Evolutionary conservation across 2,113 vertebrate genomes (phyloP).

Genomic region (Propithecus coquereli): DNA sequence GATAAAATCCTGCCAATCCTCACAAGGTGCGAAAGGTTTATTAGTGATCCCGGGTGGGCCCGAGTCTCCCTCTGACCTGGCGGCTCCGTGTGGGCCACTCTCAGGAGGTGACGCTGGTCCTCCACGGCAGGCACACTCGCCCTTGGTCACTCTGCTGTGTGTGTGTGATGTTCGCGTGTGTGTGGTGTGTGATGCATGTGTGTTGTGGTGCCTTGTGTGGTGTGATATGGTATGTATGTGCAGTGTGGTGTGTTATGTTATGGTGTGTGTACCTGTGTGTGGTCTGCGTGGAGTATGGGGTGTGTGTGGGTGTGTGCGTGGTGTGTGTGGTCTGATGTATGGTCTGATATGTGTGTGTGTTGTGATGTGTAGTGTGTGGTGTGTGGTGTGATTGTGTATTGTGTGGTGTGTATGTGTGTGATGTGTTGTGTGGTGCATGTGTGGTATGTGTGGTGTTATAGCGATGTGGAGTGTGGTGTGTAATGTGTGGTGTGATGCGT

Average conservation of each 20-base stretch:
- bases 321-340: neutral
- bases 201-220: neutral
- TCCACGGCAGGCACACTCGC: accelerated
- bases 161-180: neutral
- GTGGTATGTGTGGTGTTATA: neutral
- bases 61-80: too few species aligned
- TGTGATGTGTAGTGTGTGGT: neutral
- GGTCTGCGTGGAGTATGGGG: neutral
- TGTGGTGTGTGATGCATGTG: too few species aligned
- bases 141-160: neutral
- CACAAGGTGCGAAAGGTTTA: too few species aligned
- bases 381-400: neutral
- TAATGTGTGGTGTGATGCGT: neutral
- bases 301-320: too few species aligned
- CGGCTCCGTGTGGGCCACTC: neutral
- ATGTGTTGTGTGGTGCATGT: neutral
- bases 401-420: neutral
- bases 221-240: neutral
- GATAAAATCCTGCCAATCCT: neutral
- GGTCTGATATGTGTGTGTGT: neutral
- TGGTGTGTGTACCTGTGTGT: neutral
- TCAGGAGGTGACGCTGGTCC: accelerated
- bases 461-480: neutral
- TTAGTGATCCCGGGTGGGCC: neutral
- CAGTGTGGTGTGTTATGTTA: neutral